Base-by-base conservation (phyloP, 2,113 vertebrate genomes). In the Lanius ludovicianus region DNA sequence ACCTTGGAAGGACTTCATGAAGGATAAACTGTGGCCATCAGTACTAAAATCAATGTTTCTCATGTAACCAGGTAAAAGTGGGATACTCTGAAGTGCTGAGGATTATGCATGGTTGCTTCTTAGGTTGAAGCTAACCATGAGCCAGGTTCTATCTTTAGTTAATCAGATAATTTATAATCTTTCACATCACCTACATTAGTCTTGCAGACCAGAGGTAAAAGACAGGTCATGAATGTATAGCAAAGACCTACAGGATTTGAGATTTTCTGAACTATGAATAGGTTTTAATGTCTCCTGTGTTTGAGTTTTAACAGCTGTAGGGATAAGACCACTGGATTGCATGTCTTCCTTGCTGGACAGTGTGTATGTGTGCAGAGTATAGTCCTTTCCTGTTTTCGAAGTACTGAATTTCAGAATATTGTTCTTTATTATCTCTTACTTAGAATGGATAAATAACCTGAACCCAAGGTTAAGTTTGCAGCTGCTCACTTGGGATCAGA, bases 311-410 rank as follows among this genome's bases (percentile, higher is more conserved):
- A 25, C 7, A 37, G 16, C 56, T 49, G 8, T 10, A 57, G 7
- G 8, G 21, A n/a, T 64, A 41, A 83, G 47, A 59, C 2, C 8
- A 22, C 10, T 30, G 28, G 13, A 53, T n/a, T 7, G 1, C 0
- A 0, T 21, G 17, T 19, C 10, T 70, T 39, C 33, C 23, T 77
- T 20, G 23, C 3, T 62, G 21, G 76, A 64, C 5, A 85, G 13
- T 12, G 7, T 52, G 3, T 56, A 11, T 7, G 4, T 13, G 9
- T 31, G 13, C 7, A 20, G 15, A 31, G 6, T 31, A 46, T 2
- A 89, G 22, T 47, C 57, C 8, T 71, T 75, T 60, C n/a, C 33
- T 71, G 49, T 9, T 77, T 62, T 73, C 41, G 35, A 22, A 75
- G 14, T n/a, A 30, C 11, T 41, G 46, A 37, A 60, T 75, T 73